phyloP scores from a whole-genome alignment of 2,797 vertebrate species.

The Sebastes dallii region DNA sequence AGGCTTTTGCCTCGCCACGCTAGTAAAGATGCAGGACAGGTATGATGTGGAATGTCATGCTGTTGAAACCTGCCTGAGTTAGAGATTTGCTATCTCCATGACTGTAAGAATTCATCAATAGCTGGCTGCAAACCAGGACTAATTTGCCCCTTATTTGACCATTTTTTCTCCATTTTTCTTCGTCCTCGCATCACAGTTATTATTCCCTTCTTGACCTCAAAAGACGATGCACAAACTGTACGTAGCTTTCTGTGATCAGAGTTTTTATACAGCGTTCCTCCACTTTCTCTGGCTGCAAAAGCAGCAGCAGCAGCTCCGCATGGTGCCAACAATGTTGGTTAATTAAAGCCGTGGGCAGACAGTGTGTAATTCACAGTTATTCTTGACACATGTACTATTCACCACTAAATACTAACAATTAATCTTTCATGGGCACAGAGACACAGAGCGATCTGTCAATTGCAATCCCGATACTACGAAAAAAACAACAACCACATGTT shows the following conservation, averaged over 20 bases:
- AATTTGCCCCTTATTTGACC: background rate
- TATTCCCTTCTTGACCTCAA: background rate
- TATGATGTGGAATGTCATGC: background rate
- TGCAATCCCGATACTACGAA: background rate
- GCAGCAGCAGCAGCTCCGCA: conserved; percentile 61
- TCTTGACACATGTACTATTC: conserved; percentile 78
- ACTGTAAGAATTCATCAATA: background rate
- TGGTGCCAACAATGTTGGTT: conserved; percentile 75
- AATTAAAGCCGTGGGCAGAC: conserved; percentile 80
- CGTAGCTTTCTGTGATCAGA: conserved; percentile 16
- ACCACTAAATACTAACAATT: conserved; percentile 81
- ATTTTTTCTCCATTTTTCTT: background rate
- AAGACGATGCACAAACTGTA: conserved; percentile 16
- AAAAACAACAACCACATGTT: conserved; percentile 3
- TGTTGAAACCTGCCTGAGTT: conserved; percentile 1
- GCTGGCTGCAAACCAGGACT: conserved; percentile 11
- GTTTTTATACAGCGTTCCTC: conserved; percentile 12
- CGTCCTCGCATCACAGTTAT: background rate
- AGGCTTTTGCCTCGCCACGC: background rate
- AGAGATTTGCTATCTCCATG: background rate
- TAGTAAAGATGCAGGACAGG: conserved; percentile 1
- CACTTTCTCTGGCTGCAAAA: conserved; percentile 48
- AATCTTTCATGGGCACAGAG: conserved; percentile 71
- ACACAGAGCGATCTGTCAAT: conserved; percentile 66
- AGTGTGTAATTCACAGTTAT: conserved; percentile 83